A percentile compares a stretch with the other conserved stretches of the same genome.
These are phyloP conservation scores for Oncorhynchus kisutch DNA, from an alignment of 2,113 vertebrate species.

Conservation along the genomic window DNA sequence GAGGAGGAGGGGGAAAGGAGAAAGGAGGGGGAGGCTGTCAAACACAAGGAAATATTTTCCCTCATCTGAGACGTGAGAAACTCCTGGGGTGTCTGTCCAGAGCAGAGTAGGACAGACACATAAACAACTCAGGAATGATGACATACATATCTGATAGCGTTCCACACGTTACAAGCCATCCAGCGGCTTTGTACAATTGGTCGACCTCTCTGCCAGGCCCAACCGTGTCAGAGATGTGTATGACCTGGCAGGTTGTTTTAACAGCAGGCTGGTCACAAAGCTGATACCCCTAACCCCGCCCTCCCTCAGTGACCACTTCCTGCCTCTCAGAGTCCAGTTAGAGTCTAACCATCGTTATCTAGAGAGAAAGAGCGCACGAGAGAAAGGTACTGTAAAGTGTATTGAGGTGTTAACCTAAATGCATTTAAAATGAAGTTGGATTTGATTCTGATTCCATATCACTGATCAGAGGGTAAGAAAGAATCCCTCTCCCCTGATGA, in stretches of 20 bases:
- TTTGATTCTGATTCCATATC: neutral
- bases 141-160: conserved; percentile 82
- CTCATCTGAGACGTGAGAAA: neutral
- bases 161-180: conserved; percentile 92
- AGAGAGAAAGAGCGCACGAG: conserved; percentile 1
- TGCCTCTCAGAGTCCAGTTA: conserved; percentile 94
- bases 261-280: conserved; percentile 86
- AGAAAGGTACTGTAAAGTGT: too few relatives aligned
- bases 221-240: conserved; percentile 94
- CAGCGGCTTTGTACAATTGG: conserved; percentile 81
- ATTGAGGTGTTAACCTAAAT: too few relatives aligned
- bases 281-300: conserved; percentile 87
- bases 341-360: conserved; percentile 96
- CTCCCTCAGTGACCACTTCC: conserved; percentile 94
- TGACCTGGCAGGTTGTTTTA: conserved; percentile 81
- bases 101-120: neutral
- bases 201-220: conserved; percentile 79
- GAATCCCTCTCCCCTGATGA: neutral
- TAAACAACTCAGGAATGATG: neutral
- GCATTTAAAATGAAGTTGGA: neutral
- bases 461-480: neutral
- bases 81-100: conserved; percentile 10
- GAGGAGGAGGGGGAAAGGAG: neutral
- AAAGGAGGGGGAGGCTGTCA: conserved; percentile 26
- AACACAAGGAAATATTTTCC: conserved; percentile 1